phyloP scores from a whole-genome alignment of 2,797 vertebrate species.

The Prionace glauca region DNA sequence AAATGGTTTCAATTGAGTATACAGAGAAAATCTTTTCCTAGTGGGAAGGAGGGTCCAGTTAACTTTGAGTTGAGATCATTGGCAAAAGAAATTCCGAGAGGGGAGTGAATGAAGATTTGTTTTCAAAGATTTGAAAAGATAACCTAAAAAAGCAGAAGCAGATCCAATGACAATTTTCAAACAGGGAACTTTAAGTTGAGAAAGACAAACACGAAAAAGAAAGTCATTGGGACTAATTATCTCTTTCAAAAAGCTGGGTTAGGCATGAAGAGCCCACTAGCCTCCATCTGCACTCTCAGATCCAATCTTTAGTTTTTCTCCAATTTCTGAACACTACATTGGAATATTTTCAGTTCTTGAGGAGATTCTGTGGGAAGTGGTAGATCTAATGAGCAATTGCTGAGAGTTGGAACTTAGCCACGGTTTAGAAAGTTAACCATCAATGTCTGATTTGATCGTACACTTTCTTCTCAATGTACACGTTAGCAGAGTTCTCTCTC shows the following conservation, averaged over 20 bases:
- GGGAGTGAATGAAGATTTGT: not conserved
- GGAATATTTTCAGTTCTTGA: not conserved
- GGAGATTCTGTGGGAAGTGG: not conserved
- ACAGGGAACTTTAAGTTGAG: too few relatives aligned
- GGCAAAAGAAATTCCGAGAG: not conserved
- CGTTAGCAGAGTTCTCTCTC: not conserved
- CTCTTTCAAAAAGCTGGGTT: not conserved
- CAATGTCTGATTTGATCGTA: not conserved
- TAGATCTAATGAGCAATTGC: not conserved
- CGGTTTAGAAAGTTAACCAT: not conserved
- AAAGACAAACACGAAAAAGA: not conserved
- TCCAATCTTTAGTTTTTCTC: not conserved
- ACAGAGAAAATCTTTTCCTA: too few relatives aligned
- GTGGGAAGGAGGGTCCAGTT: too few relatives aligned
- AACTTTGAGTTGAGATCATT: not conserved
- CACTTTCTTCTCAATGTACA: not conserved
- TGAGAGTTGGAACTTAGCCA: not conserved
- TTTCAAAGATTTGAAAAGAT: not conserved
- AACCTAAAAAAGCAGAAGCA: not conserved
- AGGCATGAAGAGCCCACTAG: not conserved
- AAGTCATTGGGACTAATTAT: not conserved
- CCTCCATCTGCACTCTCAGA: not conserved
- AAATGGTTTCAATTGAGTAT: not conserved
- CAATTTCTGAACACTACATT: not conserved
- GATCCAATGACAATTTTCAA: too few relatives aligned